These are phyloP conservation scores for Erythrocercus mccallii DNA, from an alignment of 2,113 vertebrate genomes.

Conservation along the genomic window DNA sequence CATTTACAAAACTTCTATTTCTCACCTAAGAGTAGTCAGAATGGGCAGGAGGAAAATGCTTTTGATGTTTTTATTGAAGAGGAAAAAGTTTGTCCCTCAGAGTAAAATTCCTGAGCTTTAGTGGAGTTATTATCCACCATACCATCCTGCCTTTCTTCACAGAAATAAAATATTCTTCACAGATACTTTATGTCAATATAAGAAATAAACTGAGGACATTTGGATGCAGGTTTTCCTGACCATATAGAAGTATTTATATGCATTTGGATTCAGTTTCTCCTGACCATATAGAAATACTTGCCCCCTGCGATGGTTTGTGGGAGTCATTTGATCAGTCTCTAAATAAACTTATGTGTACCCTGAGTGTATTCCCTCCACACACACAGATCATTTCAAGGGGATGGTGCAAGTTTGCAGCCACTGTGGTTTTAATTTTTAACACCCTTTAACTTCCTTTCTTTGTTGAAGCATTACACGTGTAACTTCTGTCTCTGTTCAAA, in stretches of 20 bases:
- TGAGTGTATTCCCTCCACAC: neutral
- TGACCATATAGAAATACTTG: neutral
- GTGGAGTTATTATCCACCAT: neutral
- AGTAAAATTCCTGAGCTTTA: neutral
- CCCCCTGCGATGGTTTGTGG: neutral
- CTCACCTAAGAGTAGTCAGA: neutral
- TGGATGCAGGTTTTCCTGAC: neutral
- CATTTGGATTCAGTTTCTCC: neutral
- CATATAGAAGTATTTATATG: neutral
- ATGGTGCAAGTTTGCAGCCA: neutral
- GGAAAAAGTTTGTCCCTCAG: neutral
- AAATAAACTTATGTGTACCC: rapidly evolving
- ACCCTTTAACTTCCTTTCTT: neutral
- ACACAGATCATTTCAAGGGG: neutral
- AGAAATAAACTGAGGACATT: neutral
- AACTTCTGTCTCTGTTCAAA: neutral
- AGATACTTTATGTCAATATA: neutral
- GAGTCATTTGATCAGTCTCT: neutral
- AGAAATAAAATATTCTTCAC: neutral
- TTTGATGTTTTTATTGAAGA: neutral
- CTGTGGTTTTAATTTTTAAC: neutral
- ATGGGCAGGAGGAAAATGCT: neutral
- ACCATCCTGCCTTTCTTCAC: neutral
- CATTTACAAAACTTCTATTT: neutral
- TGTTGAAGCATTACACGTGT: no score